Evolutionary conservation across 2,113 vertebrate genomes (phyloP), one percentile per base, ranked within the genome.

Genomic region (Microtus richardsoni): DNA sequence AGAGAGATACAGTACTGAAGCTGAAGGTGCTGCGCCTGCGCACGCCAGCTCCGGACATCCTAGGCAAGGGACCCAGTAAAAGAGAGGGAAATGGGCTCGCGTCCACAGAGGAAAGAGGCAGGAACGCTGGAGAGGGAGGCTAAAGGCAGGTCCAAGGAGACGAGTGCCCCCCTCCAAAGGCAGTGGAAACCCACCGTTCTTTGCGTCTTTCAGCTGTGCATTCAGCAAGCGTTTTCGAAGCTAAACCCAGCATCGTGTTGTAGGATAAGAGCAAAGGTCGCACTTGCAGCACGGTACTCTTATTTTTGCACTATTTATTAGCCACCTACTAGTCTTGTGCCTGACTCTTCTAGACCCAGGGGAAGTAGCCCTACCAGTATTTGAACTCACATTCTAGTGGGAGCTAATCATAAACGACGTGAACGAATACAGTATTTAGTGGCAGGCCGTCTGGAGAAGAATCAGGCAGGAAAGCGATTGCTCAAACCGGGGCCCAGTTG

Each of bases 31-130:
- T 39, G 52, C 5, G 24, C 66, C 87, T 3, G 12, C 66, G 78
- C 3, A 5, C 68, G 26, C 30, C 12, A 58, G 30, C 71, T 49
- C 79, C 24, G 22, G 73, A 64, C 17, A 17, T 4, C 60, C n/a
- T 22, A 7, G 79, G 80, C 21, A 24, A 39, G 78, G 75, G 9
- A 24, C 11, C 0, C 0, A 6, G 33, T 4, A 19, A 33, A 21
- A 1, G 30, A 33, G 28, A 44, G 77, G 26, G n/a, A 30, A 5
- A 28, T 4, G 0, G 0, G 2, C 39, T 83, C 47, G 6, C 0
- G 12, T n/a, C n/a, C 14, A 36, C 58, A 13, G 80, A 77, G 16
- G 33, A 44, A 36, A 26, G 39, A 30, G 58, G 3, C 49, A 17
- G 80, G 83, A 22, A 39, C 2, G 28, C 30, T 22, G n/a, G 26